Conservation (phyloP, 2,797 vertebrate species). For the Antennarius maculatus region DNA sequence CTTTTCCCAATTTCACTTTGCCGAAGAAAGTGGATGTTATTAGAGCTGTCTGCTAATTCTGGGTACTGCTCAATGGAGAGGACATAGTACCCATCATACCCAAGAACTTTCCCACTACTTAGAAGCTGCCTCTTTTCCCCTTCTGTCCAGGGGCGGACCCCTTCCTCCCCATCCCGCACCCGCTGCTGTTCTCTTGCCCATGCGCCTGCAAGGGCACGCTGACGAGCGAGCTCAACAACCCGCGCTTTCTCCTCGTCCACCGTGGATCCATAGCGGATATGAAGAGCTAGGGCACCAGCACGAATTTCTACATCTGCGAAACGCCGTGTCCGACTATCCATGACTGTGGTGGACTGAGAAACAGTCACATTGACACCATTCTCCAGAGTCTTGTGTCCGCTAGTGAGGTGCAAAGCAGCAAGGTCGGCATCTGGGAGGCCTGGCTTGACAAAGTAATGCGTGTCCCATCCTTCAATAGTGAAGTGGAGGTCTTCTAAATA, state of each 20-base stretch:
- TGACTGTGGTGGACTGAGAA: conserved; percentile 95
- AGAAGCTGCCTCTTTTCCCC: conserved; percentile 97
- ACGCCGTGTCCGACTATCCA: conserved; percentile 95
- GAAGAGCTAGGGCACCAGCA: conserved; percentile 89
- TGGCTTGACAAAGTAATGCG: conserved; percentile 97
- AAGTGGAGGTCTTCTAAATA: conserved; percentile 98
- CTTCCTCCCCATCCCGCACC: conserved; percentile 94
- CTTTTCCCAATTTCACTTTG: conserved; percentile 99
- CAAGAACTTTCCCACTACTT: conserved; percentile 93
- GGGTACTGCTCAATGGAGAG: conserved; percentile 99
- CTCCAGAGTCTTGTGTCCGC: conserved; percentile 93
- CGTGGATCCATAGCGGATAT: conserved; percentile 95
- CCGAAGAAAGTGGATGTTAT: conserved; percentile 98
- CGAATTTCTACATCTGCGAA: conserved; percentile 97
- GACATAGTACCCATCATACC: conserved; percentile 98
- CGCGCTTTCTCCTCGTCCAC: conserved; percentile 96
- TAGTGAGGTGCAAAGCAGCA: conserved; percentile 91
- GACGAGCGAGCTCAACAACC: conserved; percentile 93
- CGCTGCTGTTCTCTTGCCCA: conserved; percentile 96
- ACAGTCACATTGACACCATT: conserved; percentile 97
- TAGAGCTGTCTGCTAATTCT: conserved; percentile 95
- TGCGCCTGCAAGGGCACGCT: conserved; percentile 91
- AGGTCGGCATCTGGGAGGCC: conserved; percentile 94
- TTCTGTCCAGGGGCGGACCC: conserved; percentile 95
- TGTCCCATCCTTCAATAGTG: conserved; percentile 94